A percentile compares a stretch with the other conserved stretches of the same genome.
Conservation (phyloP, 2,797 vertebrate genomes). For the Esox lucius region DNA sequence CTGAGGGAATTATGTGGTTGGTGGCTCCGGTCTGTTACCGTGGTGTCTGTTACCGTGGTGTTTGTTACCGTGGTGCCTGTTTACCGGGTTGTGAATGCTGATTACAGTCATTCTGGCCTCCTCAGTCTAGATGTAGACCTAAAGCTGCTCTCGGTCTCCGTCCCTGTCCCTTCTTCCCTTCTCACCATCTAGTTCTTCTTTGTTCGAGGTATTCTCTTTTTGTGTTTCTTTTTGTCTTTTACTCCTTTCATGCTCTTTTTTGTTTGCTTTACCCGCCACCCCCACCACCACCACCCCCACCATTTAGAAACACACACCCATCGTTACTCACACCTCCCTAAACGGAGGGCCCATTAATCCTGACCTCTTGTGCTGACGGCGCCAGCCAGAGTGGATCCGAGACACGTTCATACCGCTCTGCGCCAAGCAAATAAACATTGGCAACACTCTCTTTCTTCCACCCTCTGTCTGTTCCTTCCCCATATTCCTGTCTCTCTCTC, state of each 20-base stretch:
- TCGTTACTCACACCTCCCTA: constrained; percentile 19
- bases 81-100: too few species aligned
- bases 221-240: constrained; percentile 19
- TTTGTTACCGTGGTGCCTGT: too few species aligned
- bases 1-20: neutral
- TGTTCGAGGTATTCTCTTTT: constrained; percentile 31
- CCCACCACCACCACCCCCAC: constrained; percentile 29
- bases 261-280: neutral
- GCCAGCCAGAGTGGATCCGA: constrained; percentile 36
- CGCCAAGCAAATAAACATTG: constrained; percentile 40
- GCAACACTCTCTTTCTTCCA: neutral
- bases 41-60: neutral
- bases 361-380: constrained; percentile 40
- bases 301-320: constrained; percentile 4
- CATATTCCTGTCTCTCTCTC: neutral
- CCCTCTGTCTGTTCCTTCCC: too few species aligned
- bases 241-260: constrained; percentile 8
- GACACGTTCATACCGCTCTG: constrained; percentile 22
- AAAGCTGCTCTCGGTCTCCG: constrained; percentile 13
- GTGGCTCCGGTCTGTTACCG: neutral
- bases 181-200: neutral
- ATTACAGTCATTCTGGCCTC: constrained; percentile 11
- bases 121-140: constrained; percentile 18
- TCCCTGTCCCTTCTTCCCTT: constrained; percentile 12
- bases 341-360: constrained; percentile 49